phyloP scores from a whole-genome alignment of 2,888 invertebrate genomes.

The Zygothrica quintamaculata region DNA sequence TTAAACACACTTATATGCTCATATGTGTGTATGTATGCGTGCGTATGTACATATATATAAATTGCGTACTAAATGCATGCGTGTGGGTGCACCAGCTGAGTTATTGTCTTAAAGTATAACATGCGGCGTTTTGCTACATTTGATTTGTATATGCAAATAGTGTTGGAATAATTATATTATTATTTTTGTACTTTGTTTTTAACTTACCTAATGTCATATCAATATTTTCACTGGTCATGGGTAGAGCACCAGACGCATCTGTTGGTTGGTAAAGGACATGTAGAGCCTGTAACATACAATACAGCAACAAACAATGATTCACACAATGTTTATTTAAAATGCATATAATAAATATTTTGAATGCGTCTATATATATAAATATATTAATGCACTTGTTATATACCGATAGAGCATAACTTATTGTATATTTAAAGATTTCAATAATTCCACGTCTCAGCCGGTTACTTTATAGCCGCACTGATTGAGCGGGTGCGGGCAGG shows the following conservation, averaged over 20 bases:
- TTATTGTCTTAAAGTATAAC: slow-evolving; percentile 9
- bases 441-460: slow-evolving; percentile 36
- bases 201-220: slow-evolving; percentile 92
- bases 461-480: slow-evolving; percentile 6
- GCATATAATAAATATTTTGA: too few relatives aligned
- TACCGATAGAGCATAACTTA: not conserved
- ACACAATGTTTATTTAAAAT: not conserved
- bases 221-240: slow-evolving; percentile 92
- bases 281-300: slow-evolving; percentile 76
- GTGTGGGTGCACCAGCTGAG: slow-evolving; percentile 43
- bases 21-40: slow-evolving; percentile 11
- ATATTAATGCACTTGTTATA: not conserved
- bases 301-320: slow-evolving; percentile 4
- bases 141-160: slow-evolving; percentile 1
- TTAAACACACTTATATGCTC: slow-evolving; percentile 12
- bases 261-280: slow-evolving; percentile 89
- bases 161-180: slow-evolving; percentile 1
- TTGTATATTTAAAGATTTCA: not conserved
- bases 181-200: slow-evolving; percentile 2
- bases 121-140: slow-evolving; percentile 23
- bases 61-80: slow-evolving; percentile 1
- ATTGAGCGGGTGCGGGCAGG: slow-evolving; percentile 46
- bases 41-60: not conserved
- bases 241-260: slow-evolving; percentile 90
- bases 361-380: too few relatives aligned